Evolutionary conservation across 2,888 invertebrate genomes (phyloP).

Genomic region (Chromoteleia sp.): DNA sequence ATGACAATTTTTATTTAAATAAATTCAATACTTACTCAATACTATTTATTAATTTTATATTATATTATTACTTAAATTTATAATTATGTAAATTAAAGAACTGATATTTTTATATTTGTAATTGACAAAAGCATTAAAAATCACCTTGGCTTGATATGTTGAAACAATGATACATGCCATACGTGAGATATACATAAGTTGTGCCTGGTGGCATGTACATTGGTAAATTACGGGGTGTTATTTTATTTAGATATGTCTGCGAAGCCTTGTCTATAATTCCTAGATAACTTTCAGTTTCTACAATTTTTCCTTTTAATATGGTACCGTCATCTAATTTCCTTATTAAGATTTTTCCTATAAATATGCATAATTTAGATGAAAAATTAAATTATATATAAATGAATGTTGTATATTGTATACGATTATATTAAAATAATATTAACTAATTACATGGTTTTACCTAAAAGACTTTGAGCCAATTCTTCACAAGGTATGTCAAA

Average conservation of each 20-base stretch:
- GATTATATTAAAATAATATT: background rate
- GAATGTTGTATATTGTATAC: background rate
- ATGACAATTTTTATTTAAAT: too few relatives aligned
- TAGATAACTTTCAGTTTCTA: slow-evolving; percentile 91
- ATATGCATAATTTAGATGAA: background rate
- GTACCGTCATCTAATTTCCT: slow-evolving; percentile 85
- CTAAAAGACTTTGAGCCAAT: slow-evolving; percentile 86
- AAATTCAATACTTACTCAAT: too few relatives aligned
- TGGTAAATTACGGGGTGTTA: slow-evolving; percentile 88
- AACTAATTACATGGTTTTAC: slow-evolving; percentile 70
- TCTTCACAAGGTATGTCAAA: slow-evolving; percentile 84
- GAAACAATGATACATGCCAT: slow-evolving; percentile 91
- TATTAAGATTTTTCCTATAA: slow-evolving; percentile 87
- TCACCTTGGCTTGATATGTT: slow-evolving; percentile 89
- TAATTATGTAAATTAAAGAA: too few relatives aligned
- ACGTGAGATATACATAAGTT: slow-evolving; percentile 89
- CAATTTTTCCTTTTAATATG: slow-evolving; percentile 87
- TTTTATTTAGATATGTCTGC: slow-evolving; percentile 87
- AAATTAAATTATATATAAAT: too few relatives aligned
- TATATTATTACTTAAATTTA: too few relatives aligned
- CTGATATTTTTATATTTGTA: too few relatives aligned
- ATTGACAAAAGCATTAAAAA: too few relatives aligned
- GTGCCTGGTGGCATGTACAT: slow-evolving; percentile 91
- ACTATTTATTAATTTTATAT: too few relatives aligned
- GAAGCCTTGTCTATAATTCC: slow-evolving; percentile 89